Evolutionary conservation across 2,113 vertebrate genomes (phyloP).

Genomic region (Egretta garzetta): DNA sequence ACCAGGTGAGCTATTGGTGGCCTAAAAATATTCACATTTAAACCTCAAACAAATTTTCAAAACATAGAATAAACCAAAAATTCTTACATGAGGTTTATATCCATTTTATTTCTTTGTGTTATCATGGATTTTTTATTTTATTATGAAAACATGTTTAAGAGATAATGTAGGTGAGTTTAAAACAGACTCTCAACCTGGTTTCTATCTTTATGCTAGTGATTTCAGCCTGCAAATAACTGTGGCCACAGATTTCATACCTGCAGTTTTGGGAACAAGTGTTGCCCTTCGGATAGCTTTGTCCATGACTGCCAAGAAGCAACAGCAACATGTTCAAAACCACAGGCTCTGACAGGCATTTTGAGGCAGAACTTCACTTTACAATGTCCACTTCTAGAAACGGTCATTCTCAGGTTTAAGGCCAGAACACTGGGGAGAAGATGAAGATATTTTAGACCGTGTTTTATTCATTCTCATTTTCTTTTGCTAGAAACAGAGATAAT

Average conservation of each 20-base stretch:
- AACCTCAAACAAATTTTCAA: not conserved
- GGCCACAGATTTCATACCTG: not conserved
- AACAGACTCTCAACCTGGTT: not conserved
- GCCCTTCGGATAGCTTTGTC: not conserved
- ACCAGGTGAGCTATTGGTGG: not conserved
- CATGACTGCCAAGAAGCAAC: not conserved
- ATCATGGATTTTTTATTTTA: not conserved
- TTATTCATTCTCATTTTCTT: not conserved
- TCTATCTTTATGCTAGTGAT: not conserved
- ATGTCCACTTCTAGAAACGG: not conserved
- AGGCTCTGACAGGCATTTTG: not conserved
- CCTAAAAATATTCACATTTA: slow-evolving; percentile 1
- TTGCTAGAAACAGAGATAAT: not conserved
- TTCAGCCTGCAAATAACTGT: not conserved
- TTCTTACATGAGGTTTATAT: not conserved
- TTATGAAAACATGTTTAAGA: not conserved
- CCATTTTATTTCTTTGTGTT: not conserved
- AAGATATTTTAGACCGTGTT: not conserved
- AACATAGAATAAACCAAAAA: not conserved
- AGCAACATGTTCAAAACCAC: not conserved
- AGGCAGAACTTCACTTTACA: not conserved
- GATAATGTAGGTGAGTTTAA: not conserved
- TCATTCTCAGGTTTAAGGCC: not conserved
- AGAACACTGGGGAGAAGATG: not conserved
- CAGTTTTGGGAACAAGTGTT: not conserved